A percentile compares a stretch with the other conserved stretches of the same genome.
These are phyloP conservation scores for Synodontis membranacea DNA, from an alignment of 2,113 vertebrate genomes.

Conservation along the genomic window DNA sequence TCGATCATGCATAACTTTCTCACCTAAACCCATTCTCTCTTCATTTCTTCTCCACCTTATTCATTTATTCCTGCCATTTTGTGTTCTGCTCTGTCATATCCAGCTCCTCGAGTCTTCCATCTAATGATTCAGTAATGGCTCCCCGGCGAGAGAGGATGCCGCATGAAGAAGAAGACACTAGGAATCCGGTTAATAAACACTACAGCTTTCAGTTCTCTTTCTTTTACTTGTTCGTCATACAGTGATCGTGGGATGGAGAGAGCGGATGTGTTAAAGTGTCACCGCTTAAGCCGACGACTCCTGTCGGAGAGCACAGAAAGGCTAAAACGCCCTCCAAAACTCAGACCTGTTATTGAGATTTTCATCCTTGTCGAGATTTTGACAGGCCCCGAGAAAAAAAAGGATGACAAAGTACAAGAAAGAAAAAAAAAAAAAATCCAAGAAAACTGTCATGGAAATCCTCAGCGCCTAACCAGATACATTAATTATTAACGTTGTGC, in stretches of 20 bases:
- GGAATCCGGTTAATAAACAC: constrained; percentile 66
- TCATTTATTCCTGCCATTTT: constrained; percentile 57
- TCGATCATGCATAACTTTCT: constrained; percentile 28
- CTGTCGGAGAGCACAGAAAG: neutral
- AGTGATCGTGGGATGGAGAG: neutral
- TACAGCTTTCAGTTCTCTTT: constrained; percentile 26
- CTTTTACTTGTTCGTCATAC: neutral
- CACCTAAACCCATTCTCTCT: constrained; percentile 42
- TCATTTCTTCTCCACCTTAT: constrained; percentile 1
- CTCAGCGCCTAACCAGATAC: constrained; percentile 62
- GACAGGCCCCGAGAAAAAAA: constrained; percentile 59
- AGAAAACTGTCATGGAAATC: constrained; percentile 49
- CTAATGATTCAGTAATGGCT: constrained; percentile 74
- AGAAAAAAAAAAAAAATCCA: constrained; percentile 1
- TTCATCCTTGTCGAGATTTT: constrained; percentile 47
- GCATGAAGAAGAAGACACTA: constrained; percentile 57
- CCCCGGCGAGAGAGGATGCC: constrained; percentile 64
- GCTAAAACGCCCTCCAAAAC: neutral
- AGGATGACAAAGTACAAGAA: neutral
- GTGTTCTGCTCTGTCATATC: constrained; percentile 73
- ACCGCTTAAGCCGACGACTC: neutral
- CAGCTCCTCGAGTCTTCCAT: constrained; percentile 72
- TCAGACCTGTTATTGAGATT: constrained; percentile 39
- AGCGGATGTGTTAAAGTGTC: neutral
- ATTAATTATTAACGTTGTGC: constrained; percentile 69